Evolutionary conservation across 2,797 vertebrate species (phyloP), one percentile per base, ranked within the genome.

Genomic region (Siniperca undulata): DNA sequence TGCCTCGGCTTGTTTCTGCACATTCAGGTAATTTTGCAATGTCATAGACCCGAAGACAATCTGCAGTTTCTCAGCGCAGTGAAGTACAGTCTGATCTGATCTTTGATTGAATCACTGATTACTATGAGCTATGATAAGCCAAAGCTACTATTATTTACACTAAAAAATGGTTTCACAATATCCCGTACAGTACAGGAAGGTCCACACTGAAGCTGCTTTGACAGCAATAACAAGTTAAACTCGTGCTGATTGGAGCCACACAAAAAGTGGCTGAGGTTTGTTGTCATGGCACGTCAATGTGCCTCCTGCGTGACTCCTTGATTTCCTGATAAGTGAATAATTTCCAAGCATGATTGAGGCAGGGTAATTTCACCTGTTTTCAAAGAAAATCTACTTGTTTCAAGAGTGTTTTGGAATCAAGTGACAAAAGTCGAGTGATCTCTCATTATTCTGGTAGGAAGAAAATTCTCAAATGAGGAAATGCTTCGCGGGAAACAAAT

Each of bases 51-150:
- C 17, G 46, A 40, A 38, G 16, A 77, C 67, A 14, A 71, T 56
- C 24, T 55, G 34, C 11, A 50, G 19, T 79, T 72, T 66, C 44
- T 53, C 19, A 27, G 46, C 67, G 75, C 70, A 10, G 50, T 73
- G 69, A 73, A 58, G n/a, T 79, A 40, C 12, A 59, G 44, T 4
- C 20, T 60, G 38, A 59, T 70, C 14, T n/a, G 22, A 69, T 78
- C 38, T 68, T 46, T 60, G 30, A 77, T 46, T 64, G 22, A 75
- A 74, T 59, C 50, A 24, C 48, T 17, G 50, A 77, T 77, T 56
- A 71, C 19, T 56, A 61, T 70, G 67, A 73, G 48, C 34, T 66
- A 34, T 34, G 34, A 74, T 40, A 40, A 71, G 55, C 40, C 24
- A 44, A 55, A 70, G 20, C 27, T 52, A 40, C 24, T 58, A 16